Evolutionary conservation across 2,797 vertebrate genomes (phyloP).

Genomic region (Kryptolebias ocellatus): DNA sequence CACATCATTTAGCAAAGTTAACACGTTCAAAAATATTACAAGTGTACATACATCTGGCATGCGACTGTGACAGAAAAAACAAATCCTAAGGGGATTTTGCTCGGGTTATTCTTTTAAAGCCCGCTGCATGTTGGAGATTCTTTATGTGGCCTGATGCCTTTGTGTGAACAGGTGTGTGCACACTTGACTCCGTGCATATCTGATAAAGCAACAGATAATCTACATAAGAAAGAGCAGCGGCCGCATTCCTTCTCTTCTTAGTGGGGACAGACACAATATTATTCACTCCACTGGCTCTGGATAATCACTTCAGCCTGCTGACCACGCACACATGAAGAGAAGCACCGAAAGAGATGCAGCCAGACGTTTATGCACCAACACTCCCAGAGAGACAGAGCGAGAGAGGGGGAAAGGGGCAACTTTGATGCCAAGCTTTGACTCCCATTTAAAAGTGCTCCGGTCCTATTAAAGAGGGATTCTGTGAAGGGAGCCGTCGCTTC

Average conservation of each 20-base stretch:
- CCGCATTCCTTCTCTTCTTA: slow-evolving; percentile 61
- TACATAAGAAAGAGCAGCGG: slow-evolving; percentile 62
- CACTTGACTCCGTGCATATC: slow-evolving; percentile 34
- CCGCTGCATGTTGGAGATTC: slow-evolving; percentile 8
- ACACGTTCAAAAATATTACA: background rate
- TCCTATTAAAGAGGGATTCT: slow-evolving; percentile 17
- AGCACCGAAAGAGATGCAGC: slow-evolving; percentile 61
- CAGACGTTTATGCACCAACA: slow-evolving; percentile 55
- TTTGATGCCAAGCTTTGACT: slow-evolving; percentile 61
- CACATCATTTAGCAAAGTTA: background rate
- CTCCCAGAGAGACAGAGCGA: slow-evolving; percentile 27
- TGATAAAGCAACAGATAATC: slow-evolving; percentile 49
- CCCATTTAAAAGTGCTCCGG: slow-evolving; percentile 45
- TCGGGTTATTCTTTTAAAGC: background rate
- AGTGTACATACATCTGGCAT: too few species aligned
- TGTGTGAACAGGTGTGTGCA: slow-evolving; percentile 11
- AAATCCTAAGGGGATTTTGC: too few species aligned
- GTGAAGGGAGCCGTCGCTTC: background rate
- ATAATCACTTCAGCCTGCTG: slow-evolving; percentile 72
- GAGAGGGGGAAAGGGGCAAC: slow-evolving; percentile 20
- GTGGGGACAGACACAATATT: slow-evolving; percentile 71
- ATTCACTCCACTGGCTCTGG: slow-evolving; percentile 75
- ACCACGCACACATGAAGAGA: slow-evolving; percentile 29
- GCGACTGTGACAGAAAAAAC: too few species aligned
- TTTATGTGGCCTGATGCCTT: slow-evolving; percentile 12